Evolutionary conservation across 2,113 vertebrate species (phyloP).

Genomic region (Hypocryptadius cinnamomeus): DNA sequence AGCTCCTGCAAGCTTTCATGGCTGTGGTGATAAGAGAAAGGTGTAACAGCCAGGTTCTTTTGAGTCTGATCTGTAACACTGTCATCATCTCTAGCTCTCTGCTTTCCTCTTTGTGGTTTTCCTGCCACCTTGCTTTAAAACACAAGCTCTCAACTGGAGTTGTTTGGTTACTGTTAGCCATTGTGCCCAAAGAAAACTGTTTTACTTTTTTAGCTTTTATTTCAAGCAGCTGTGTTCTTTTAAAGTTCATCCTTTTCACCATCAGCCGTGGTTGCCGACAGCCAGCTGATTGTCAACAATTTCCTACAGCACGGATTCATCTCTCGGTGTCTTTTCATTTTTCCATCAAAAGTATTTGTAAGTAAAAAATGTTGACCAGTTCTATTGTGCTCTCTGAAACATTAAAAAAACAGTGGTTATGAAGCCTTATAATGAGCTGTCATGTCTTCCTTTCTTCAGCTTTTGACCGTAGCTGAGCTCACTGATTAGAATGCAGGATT

Average conservation of each 20-base stretch:
- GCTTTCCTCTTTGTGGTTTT: not conserved
- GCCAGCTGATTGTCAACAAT: not conserved
- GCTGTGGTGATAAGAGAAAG: not conserved
- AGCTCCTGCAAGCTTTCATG: not conserved
- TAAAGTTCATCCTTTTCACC: not conserved
- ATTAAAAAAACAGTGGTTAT: not conserved
- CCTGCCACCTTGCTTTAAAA: not conserved
- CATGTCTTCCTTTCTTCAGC: not conserved
- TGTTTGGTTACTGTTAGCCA: not conserved
- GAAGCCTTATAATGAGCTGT: not conserved
- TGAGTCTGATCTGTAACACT: not conserved
- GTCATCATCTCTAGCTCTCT: not conserved
- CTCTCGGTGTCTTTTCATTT: not conserved
- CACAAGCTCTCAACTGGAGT: not conserved
- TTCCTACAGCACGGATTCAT: not conserved
- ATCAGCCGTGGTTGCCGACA: not conserved
- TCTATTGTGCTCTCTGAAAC: not conserved
- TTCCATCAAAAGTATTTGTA: not conserved
- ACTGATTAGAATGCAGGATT: not conserved
- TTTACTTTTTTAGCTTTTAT: not conserved
- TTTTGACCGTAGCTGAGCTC: not conserved
- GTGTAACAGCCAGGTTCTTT: not conserved
- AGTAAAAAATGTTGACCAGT: not conserved
- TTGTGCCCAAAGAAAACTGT: not conserved
- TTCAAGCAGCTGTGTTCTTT: not conserved